These are phyloP conservation scores for Felis chaus DNA, from an alignment of 2,113 vertebrate genomes.

Conservation along the genomic window DNA sequence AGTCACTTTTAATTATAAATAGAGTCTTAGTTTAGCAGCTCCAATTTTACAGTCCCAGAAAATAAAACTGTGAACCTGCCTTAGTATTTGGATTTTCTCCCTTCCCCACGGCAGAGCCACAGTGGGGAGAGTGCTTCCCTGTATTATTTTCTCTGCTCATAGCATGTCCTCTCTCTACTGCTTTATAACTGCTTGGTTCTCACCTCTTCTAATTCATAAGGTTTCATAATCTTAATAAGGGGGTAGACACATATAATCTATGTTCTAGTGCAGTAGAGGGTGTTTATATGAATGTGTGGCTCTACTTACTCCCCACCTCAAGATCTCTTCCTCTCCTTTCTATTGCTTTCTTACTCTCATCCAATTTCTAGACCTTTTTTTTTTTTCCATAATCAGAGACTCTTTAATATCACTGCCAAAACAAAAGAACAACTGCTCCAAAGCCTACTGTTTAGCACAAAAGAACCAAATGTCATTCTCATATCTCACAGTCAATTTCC, in stretches of 20 bases:
- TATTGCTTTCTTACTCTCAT: neutral
- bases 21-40: neutral
- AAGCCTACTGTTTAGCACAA: neutral
- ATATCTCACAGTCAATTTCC: neutral
- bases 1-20: neutral
- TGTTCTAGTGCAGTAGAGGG: neutral
- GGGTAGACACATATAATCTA: neutral
- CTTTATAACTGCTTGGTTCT: neutral
- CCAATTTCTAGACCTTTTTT: neutral
- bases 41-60: neutral
- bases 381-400: neutral
- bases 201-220: neutral
- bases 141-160: neutral
- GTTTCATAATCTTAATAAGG: too few species aligned
- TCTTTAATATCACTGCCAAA: neutral
- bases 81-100: neutral
- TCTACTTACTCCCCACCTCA: neutral
- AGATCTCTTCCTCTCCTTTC: neutral
- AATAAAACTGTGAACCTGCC: neutral
- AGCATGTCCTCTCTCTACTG: neutral
- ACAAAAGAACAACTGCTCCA: neutral
- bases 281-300: neutral
- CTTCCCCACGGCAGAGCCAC: neutral
- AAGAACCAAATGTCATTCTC: neutral
- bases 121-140: neutral